Evolutionary conservation across 1,140 invertebrate species (phyloP).

Genomic region (Drosophila arawakana): DNA sequence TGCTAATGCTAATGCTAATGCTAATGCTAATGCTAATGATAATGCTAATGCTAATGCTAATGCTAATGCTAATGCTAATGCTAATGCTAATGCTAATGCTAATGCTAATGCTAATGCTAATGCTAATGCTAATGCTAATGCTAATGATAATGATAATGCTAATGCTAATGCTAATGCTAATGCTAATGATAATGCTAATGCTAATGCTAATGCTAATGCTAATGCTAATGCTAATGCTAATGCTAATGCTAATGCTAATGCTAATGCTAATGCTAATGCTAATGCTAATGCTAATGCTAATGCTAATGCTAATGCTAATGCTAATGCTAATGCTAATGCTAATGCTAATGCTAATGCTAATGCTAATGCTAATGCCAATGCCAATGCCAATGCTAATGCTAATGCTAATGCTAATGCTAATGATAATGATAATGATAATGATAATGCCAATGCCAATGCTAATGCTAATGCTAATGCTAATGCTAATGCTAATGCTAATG

Average conservation of each 20-base stretch:
- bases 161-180: neutral
- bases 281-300: conserved; percentile 1
- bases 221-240: no score
- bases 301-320: neutral
- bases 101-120: no score
- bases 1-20: no score
- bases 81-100: no score
- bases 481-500: conserved; percentile 1
- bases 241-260: neutral
- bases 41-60: no score
- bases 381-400: neutral
- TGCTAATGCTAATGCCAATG: conserved; percentile 1
- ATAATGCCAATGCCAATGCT: neutral
- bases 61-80: no score
- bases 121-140: no score
- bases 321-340: neutral
- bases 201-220: neutral
- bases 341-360: conserved; percentile 1
- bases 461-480: conserved; percentile 1
- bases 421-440: neutral
- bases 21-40: no score
- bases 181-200: neutral
- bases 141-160: no score
- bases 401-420: conserved; percentile 1
- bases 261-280: conserved; percentile 1